These are phyloP conservation scores for Chelonia mydas DNA, from an alignment of 2,797 vertebrate species.

Conservation along the genomic window DNA sequence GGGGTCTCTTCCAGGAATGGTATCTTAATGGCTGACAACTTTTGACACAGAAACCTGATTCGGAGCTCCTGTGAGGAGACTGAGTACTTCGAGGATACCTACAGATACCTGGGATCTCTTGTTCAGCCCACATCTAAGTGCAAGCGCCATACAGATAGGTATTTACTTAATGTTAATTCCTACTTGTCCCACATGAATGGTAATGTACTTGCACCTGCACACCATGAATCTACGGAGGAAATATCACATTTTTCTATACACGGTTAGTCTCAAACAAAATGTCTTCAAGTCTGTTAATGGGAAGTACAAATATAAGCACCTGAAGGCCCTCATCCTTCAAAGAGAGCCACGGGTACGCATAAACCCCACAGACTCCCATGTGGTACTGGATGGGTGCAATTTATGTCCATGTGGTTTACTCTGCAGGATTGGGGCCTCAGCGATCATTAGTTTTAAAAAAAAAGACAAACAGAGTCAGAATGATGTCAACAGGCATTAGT, in stretches of 20 bases:
- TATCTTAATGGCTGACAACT: neutral
- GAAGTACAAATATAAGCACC: neutral
- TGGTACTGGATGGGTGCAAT: neutral
- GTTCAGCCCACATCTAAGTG: neutral
- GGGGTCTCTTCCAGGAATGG: neutral
- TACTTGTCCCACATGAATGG: neutral
- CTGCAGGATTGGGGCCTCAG: neutral
- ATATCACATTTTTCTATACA: neutral
- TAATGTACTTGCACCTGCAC: neutral
- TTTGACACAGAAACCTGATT: constrained; percentile 54
- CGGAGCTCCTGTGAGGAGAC: neutral
- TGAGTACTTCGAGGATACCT: constrained; percentile 26
- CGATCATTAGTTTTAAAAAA: neutral
- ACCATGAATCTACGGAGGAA: neutral
- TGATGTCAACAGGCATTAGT: neutral
- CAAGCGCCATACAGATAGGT: rapidly evolving
- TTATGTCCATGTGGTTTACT: neutral
- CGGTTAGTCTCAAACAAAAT: neutral
- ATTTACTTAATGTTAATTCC: neutral
- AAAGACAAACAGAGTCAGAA: neutral
- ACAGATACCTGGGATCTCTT: neutral
- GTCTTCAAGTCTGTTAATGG: neutral
- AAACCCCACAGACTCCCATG: neutral
- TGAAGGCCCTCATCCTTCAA: neutral
- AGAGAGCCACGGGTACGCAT: neutral